Conservation (phyloP, 2,113 vertebrate species). For the Camelus bactrianus region DNA sequence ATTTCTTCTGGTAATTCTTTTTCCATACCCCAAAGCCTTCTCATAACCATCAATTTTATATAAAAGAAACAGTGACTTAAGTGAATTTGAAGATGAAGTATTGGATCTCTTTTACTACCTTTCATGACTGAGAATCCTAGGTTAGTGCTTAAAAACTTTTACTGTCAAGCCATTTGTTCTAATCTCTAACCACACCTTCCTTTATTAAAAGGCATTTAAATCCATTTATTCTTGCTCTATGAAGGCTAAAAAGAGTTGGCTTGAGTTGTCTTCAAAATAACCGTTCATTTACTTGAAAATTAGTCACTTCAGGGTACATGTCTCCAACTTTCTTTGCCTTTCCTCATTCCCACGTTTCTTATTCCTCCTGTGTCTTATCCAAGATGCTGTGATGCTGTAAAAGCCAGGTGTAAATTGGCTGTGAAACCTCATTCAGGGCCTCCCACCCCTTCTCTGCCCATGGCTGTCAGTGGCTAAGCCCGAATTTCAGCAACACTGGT, state of each 20-base stretch:
- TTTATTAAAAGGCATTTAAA: neutral
- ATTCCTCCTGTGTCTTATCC: rapidly evolving
- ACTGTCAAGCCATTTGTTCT: neutral
- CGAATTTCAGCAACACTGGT: rapidly evolving
- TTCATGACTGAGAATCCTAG: neutral
- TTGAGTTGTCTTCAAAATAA: neutral
- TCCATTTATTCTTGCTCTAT: neutral
- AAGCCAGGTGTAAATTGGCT: rapidly evolving
- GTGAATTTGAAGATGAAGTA: constrained; percentile 9
- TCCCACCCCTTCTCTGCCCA: neutral
- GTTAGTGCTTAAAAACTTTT: neutral
- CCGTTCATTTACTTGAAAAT: neutral
- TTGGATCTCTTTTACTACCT: neutral
- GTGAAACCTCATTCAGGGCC: rapidly evolving
- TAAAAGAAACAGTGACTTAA: neutral
- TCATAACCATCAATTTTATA: neutral
- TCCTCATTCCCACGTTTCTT: rapidly evolving
- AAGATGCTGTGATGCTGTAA: rapidly evolving
- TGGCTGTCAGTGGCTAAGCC: rapidly evolving
- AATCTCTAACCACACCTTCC: neutral
- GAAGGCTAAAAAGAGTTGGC: neutral
- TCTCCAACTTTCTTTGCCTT: neutral
- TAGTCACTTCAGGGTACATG: neutral
- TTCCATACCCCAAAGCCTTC: neutral
- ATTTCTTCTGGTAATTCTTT: neutral